A percentile compares a stretch with the other conserved stretches of the same genome.
Evolutionary conservation across 1,140 invertebrate genomes (phyloP).

Genomic region (Planococcus citri): DNA sequence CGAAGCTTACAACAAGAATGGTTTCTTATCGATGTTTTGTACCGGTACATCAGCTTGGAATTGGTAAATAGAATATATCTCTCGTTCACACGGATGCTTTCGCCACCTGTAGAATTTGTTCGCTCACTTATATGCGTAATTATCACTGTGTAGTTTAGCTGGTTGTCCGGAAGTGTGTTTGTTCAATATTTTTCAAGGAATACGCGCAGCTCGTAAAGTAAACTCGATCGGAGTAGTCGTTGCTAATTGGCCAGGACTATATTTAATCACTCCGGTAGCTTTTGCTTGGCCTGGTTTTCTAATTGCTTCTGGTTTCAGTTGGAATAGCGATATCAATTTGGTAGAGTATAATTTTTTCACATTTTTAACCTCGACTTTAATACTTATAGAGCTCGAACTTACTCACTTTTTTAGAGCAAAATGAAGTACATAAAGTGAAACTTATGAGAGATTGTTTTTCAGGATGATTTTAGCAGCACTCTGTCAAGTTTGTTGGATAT

Average conservation of each 20-base stretch:
- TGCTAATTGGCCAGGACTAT: slow-evolving; percentile 52
- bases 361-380: no score
- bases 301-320: slow-evolving; percentile 38
- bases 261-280: slow-evolving; percentile 47
- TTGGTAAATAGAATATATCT: slow-evolving; percentile 32
- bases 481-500: slow-evolving; percentile 44
- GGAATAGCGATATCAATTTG: slow-evolving; percentile 47
- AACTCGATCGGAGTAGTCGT: slow-evolving; percentile 45
- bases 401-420: no score
- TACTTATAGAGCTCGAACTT: no score
- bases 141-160: slow-evolving; percentile 37
- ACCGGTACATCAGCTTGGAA: slow-evolving; percentile 55
- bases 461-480: slow-evolving; percentile 42
- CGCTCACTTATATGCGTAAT: neutral
- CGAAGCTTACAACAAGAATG: slow-evolving; percentile 39
- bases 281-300: slow-evolving; percentile 52
- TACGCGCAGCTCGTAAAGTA: slow-evolving; percentile 41
- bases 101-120: neutral
- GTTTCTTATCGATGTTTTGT: slow-evolving; percentile 44
- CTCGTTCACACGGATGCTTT: no score
- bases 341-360: slow-evolving; percentile 30
- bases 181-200: slow-evolving; percentile 45
- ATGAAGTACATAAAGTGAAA: no score
- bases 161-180: slow-evolving; percentile 52
- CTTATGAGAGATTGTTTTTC: neutral